phyloP scores from a whole-genome alignment of 2,888 invertebrate genomes.

The Iselma pallidipennis region DNA sequence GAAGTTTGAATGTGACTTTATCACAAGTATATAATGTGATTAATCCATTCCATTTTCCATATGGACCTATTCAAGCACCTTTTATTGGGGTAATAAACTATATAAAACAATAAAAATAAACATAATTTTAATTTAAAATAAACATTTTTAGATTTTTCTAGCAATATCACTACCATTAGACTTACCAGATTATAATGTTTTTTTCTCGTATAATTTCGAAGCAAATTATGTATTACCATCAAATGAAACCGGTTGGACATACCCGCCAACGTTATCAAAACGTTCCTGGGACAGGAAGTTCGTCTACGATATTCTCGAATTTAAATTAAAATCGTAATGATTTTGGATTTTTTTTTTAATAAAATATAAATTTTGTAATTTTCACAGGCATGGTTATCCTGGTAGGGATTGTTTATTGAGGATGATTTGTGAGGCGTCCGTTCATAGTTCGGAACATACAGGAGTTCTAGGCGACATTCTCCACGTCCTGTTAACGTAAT shows the following conservation, averaged over 20 bases:
- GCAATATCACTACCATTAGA: constrained; percentile 73
- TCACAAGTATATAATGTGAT: background rate
- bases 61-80: constrained; percentile 25
- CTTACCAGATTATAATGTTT: constrained; percentile 69
- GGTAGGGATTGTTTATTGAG: constrained; percentile 71
- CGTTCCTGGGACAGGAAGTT: constrained; percentile 38
- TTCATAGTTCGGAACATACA: constrained; percentile 37
- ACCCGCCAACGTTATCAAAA: constrained; percentile 41
- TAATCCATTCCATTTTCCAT: constrained; percentile 28
- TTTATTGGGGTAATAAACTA: constrained; percentile 34
- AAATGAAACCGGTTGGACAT: constrained; percentile 54
- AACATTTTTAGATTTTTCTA: constrained; percentile 62
- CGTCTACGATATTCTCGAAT: constrained; percentile 41
- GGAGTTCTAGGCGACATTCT: constrained; percentile 45
- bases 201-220: constrained; percentile 75
- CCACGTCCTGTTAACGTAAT: constrained; percentile 45
- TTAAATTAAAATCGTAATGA: constrained; percentile 44
- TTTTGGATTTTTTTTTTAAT: background rate
- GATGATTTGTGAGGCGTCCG: constrained; percentile 72
- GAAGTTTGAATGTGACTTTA: background rate
- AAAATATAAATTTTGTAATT: constrained; percentile 22
- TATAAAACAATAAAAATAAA: too few species aligned
- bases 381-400: constrained; percentile 63
- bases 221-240: constrained; percentile 66
- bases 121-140: background rate